Evolutionary conservation across 2,113 vertebrate genomes (phyloP).

Genomic region (Crocuta crocuta): DNA sequence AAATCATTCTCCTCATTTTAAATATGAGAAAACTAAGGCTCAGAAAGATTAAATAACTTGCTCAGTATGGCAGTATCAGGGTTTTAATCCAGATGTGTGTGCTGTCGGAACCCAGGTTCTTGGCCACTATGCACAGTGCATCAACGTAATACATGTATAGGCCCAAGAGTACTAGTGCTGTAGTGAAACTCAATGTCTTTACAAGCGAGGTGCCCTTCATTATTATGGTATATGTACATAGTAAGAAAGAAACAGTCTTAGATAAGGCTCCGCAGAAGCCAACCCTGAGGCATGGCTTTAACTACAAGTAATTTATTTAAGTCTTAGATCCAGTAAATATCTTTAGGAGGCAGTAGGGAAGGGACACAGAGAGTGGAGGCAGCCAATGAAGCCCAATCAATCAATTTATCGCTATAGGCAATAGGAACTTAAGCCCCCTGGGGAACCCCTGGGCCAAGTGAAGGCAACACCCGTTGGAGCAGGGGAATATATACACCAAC

Average conservation of each 20-base stretch:
- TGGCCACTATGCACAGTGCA: not conserved
- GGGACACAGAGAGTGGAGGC: not conserved
- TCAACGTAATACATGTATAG: rapidly evolving
- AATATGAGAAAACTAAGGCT: not conserved
- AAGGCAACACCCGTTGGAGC: not conserved
- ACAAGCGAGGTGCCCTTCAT: not conserved
- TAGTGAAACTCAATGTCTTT: not conserved
- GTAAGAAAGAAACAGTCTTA: not conserved
- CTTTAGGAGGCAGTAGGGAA: not conserved
- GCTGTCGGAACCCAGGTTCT: not conserved
- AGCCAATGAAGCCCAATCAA: not conserved
- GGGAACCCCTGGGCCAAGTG: not conserved
- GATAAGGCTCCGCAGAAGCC: not conserved
- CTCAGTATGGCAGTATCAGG: not conserved
- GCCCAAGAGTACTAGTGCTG: not conserved
- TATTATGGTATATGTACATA: not conserved
- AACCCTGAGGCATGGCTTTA: not conserved
- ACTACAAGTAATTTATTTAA: not conserved
- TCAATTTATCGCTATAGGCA: not conserved
- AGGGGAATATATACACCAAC: too few relatives aligned
- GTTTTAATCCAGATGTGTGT: not conserved
- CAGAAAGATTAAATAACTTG: not conserved
- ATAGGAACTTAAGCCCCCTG: not conserved
- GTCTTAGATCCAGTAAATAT: not conserved
- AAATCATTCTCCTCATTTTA: not conserved